A percentile compares a stretch with the other conserved stretches of the same genome.
Conservation (phyloP, 2,797 vertebrate genomes). For the Carcharodon carcharias region DNA sequence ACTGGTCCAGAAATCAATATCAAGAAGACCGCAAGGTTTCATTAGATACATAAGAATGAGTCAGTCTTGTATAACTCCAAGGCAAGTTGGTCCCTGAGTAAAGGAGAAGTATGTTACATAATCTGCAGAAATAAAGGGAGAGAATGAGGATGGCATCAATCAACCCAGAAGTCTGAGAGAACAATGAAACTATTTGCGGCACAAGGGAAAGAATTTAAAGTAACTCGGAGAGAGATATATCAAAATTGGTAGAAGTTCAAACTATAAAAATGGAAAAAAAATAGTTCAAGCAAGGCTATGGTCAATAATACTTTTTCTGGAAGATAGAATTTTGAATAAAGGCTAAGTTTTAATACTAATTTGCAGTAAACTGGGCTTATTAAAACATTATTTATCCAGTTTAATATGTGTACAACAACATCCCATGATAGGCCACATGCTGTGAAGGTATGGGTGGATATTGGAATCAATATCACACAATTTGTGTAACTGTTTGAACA, state of each 20-base stretch:
- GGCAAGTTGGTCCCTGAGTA: neutral
- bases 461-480: neutral
- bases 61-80: slow-evolving; percentile 26
- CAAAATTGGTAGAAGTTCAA: neutral
- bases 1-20: slow-evolving; percentile 19
- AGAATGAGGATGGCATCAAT: slow-evolving; percentile 7
- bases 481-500: neutral
- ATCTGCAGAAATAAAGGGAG: neutral
- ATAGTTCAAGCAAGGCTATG: neutral
- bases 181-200: neutral
- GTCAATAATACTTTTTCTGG: neutral
- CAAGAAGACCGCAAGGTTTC: slow-evolving; percentile 9
- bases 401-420: neutral
- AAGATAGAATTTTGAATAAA: neutral
- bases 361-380: neutral
- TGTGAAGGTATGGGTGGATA: neutral
- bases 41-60: neutral
- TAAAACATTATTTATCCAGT: neutral
- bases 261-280: neutral
- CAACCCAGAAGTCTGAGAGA: neutral
- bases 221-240: neutral
- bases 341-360: neutral
- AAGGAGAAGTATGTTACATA: neutral
- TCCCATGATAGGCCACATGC: neutral
- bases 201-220: neutral